Evolutionary conservation across 35 echinoderm and acorn worm species (phyloP).

Genomic region (Lytechinus pictus): DNA sequence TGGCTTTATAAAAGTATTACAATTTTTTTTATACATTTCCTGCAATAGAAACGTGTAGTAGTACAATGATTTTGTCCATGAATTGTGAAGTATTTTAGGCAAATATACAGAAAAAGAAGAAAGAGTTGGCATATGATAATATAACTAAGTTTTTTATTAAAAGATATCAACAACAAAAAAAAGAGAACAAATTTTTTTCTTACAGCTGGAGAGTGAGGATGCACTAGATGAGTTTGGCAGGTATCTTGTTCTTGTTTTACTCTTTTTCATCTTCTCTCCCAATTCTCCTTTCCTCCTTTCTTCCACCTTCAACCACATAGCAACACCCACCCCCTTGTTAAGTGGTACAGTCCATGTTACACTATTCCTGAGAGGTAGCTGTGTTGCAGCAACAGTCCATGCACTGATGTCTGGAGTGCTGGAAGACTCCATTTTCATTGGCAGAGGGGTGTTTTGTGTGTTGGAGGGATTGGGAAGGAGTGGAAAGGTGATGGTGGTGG

Average conservation of each 20-base stretch:
- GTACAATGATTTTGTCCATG: too few relatives aligned
- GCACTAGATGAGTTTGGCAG: constrained; percentile 24
- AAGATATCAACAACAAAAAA: not conserved
- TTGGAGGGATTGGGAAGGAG: not conserved
- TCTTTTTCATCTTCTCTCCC: constrained; percentile 36
- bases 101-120: too few relatives aligned
- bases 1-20: too few relatives aligned
- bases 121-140: too few relatives aligned
- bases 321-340: constrained; percentile 71
- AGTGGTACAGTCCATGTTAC: constrained; percentile 68
- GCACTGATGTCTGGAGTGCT: constrained; percentile 40
- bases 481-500: constrained; percentile 64
- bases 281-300: constrained; percentile 55
- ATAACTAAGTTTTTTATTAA: too few relatives aligned
- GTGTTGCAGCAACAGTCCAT: constrained; percentile 69
- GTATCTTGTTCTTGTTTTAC: constrained; percentile 8
- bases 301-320: constrained; percentile 83
- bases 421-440: constrained; percentile 30
- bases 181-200: not conserved
- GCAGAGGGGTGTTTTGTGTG: not conserved
- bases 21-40: too few relatives aligned
- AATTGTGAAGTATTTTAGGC: too few relatives aligned
- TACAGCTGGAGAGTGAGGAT: constrained; percentile 26
- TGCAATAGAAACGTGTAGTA: too few relatives aligned
- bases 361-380: constrained; percentile 63